A percentile compares a stretch with the other conserved stretches of the same genome.
These are phyloP conservation scores for Ranitomeya variabilis DNA, from an alignment of 2,113 vertebrate species.

Conservation along the genomic window DNA sequence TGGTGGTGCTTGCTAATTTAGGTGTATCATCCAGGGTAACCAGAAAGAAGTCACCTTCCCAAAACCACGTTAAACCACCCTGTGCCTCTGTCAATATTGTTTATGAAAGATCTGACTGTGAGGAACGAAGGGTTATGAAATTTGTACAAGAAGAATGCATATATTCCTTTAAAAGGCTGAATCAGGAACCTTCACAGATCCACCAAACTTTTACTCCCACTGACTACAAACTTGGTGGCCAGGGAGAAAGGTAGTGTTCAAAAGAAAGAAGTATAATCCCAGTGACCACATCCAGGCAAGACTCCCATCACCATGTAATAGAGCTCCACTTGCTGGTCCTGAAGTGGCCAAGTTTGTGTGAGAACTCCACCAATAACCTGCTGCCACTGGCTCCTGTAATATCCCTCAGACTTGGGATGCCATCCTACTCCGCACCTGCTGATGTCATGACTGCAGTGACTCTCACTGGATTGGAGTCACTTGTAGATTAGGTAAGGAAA, in stretches of 20 bases:
- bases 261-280: neutral
- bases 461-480: too few species aligned
- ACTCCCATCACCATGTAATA: neutral
- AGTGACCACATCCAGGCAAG: neutral
- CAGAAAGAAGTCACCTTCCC: neutral
- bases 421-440: neutral
- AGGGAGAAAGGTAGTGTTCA: slow-evolving; percentile 3
- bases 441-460: neutral
- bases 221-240: slow-evolving; percentile 31
- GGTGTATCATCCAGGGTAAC: neutral
- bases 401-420: neutral
- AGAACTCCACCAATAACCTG: slow-evolving; percentile 14
- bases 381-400: neutral
- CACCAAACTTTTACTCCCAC: too few species aligned
- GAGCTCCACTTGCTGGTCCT: neutral
- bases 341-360: slow-evolving; percentile 9
- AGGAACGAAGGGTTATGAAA: neutral
- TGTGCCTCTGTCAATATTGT: neutral
- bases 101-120: neutral
- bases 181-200: too few species aligned
- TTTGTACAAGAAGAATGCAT: neutral
- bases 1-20: neutral
- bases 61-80: neutral
- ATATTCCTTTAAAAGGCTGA: neutral
- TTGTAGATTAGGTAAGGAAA: too few species aligned